phyloP scores from a whole-genome alignment of 2,888 invertebrate genomes.

The Lamellibrachia satsuma region DNA sequence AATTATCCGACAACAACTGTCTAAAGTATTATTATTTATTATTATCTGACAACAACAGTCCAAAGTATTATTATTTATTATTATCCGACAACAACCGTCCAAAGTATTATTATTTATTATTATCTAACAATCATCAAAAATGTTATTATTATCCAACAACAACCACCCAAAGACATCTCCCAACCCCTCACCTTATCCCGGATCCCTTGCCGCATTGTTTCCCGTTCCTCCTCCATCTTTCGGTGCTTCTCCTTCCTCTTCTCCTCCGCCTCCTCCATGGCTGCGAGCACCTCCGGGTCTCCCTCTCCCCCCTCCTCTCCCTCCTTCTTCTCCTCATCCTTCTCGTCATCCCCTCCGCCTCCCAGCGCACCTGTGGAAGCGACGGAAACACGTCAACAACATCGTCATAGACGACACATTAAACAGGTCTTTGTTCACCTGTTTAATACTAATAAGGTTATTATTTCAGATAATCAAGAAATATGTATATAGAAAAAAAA shows the following conservation, averaged over 20 bases:
- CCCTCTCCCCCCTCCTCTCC: conserved; percentile 79
- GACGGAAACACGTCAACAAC: background rate
- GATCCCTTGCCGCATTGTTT: conserved; percentile 99
- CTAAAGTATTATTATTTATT: no score
- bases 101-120: no score
- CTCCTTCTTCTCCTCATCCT: conserved; percentile 56
- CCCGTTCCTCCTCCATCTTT: conserved; percentile 99
- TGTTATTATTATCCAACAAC: no score
- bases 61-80: no score
- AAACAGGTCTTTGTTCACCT: background rate
- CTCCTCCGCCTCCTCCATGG: conserved; percentile 96
- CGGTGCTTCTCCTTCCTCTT: conserved; percentile 98
- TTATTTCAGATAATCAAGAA: no score
- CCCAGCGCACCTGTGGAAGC: conserved; percentile 69
- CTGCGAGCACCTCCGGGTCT: conserved; percentile 97
- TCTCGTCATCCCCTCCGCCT: conserved; percentile 49
- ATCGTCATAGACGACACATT: background rate
- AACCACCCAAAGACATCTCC: no score
- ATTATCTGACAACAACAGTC: no score
- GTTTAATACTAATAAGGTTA: no score
- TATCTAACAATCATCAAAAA: no score
- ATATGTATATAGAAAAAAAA: no score
- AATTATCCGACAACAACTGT: no score
- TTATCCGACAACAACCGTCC: no score
- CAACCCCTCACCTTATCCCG: conserved; percentile 88